Percentiles rank a stretch among this genome's conserved stretches.
Evolutionary conservation across 2,888 invertebrate genomes (phyloP).

Genomic region (Mantis religiosa): DNA sequence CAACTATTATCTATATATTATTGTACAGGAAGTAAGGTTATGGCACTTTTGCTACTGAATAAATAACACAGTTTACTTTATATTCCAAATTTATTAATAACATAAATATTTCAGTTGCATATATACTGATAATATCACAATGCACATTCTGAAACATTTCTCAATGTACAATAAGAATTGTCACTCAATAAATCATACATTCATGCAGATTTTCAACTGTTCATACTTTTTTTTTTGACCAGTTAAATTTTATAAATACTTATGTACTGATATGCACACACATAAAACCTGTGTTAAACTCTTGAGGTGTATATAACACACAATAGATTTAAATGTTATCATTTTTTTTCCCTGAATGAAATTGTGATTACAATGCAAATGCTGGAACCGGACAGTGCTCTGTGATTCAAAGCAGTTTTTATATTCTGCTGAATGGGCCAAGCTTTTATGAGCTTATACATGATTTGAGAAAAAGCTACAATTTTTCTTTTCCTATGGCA

Average conservation of each 20-base stretch:
- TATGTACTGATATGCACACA: not conserved
- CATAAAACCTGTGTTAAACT: not conserved
- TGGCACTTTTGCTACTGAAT: not conserved
- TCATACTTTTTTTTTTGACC: not conserved
- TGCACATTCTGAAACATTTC: not conserved
- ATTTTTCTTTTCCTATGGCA: not conserved
- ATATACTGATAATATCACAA: conserved; percentile 2
- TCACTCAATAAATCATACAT: not conserved
- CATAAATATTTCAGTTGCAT: not conserved
- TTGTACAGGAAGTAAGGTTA: not conserved
- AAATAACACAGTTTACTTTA: not conserved
- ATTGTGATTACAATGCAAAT: not conserved
- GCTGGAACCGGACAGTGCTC: not conserved
- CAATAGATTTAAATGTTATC: not conserved
- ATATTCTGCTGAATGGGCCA: too few species aligned
- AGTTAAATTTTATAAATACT: not conserved
- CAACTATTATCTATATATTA: not conserved
- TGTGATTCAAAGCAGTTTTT: not conserved
- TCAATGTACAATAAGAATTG: not conserved
- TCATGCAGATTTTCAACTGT: not conserved
- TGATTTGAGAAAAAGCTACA: too few species aligned
- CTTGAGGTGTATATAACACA: not conserved
- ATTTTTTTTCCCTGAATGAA: not conserved
- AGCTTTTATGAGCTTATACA: too few species aligned
- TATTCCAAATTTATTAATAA: not conserved